Base-by-base conservation (phyloP, 2,113 vertebrate genomes). In the Oxyura jamaicensis region DNA sequence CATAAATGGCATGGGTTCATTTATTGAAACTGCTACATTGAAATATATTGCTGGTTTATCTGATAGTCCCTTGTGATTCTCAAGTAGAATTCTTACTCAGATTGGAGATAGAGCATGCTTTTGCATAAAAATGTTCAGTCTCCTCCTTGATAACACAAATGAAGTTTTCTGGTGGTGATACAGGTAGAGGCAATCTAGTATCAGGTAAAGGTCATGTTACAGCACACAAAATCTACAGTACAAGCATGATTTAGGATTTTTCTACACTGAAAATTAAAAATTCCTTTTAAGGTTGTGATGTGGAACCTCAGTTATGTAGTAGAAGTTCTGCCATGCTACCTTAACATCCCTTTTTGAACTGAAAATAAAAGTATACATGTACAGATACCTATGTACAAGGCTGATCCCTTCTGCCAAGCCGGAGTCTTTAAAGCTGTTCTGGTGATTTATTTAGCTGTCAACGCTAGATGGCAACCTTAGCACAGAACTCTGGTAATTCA, bases 401-500 rank as follows among this genome's bases (percentile, higher is more conserved):
- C 26, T 48, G 41, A n/a, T 50, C 25, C 11, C 4, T 44, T 46
- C 60, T 60, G 35, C 41, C 8, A 41, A 4, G 14, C 53, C 26
- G 46, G 8, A 11, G 14, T 36, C 5, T 31, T 20, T 5, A 35
- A 7, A 15, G 3, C 8, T 50, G 18, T 12, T 50, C 56, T 59
- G 31, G 39, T 72, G 50, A 8, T 63, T 41, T 29, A 10, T 36
- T 48, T 8, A 6, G 12, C 25, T 46, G 35, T 53, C 14, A 9
- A 46, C 92, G 19, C 83, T 39, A 88, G 94, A 55, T 90, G 95
- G 95, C 93, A 86, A 36, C 52, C 66, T 25, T 11, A 74, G 55
- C 72, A 21, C 48, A 53, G 42, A 15, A 11, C 52, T 53, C 52
- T 26, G 20, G 3, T 35, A 25, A 20, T 25, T 21, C 31, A 5